Evolutionary conservation across 2,888 invertebrate species (phyloP).

Genomic region (Spisula subtruncata): DNA sequence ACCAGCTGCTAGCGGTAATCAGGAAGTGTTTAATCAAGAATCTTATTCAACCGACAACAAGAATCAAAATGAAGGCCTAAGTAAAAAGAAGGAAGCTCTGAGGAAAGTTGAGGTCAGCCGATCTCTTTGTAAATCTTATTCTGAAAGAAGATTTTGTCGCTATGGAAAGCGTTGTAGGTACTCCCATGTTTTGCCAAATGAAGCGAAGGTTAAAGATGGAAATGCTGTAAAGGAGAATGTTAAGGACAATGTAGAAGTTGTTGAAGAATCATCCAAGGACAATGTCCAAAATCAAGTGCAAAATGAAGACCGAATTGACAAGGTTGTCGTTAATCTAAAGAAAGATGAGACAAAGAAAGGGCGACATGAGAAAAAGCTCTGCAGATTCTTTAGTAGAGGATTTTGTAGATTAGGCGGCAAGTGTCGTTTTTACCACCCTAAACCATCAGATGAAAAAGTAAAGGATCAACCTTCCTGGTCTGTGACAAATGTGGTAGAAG

Average conservation of each 20-base stretch:
- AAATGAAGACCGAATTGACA: constrained; percentile 43
- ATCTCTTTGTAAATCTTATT: constrained; percentile 72
- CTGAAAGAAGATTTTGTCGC: constrained; percentile 72
- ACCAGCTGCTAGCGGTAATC: not conserved
- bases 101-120: not conserved
- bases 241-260: not conserved
- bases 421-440: constrained; percentile 78
- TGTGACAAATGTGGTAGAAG: not conserved
- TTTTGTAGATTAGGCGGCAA: constrained; percentile 76
- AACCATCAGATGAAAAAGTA: not conserved
- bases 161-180: constrained; percentile 77
- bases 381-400: constrained; percentile 72
- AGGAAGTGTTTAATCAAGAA: constrained; percentile 51
- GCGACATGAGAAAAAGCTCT: constrained; percentile 33
- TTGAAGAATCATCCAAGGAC: constrained; percentile 33
- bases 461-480: not conserved
- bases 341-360: not conserved
- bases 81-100: constrained; percentile 21
- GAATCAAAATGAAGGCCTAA: constrained; percentile 55
- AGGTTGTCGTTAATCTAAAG: not conserved
- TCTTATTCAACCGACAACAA: not conserved
- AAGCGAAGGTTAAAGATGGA: constrained; percentile 34
- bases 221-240: not conserved
- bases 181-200: constrained; percentile 60
- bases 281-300: constrained; percentile 51